Conservation (phyloP, 1,140 invertebrate species). For the Chelonus insularis region DNA sequence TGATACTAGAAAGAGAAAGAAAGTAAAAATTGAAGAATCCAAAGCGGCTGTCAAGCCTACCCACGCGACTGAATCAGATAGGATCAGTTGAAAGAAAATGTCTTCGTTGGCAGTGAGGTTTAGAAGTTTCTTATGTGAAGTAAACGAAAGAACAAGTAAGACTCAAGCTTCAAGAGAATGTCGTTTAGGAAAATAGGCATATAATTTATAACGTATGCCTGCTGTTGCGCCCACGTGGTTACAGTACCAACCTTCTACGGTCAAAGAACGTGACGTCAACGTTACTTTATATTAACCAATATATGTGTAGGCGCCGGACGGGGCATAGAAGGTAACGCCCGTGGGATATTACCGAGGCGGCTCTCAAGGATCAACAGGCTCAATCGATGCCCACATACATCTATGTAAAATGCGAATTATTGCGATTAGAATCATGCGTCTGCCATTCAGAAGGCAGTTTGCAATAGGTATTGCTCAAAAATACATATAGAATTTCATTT, state of each 20-base stretch:
- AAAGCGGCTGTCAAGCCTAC: conserved; percentile 7
- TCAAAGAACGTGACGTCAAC: conserved; percentile 45
- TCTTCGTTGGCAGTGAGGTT: conserved; percentile 3
- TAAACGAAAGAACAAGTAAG: background rate
- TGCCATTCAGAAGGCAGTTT: background rate
- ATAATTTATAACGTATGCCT: conserved; percentile 43
- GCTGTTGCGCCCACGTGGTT: conserved; percentile 42
- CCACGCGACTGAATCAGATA: conserved; percentile 15
- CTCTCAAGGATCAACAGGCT: conserved; percentile 29
- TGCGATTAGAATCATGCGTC: conserved; percentile 1
- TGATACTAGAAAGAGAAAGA: too few relatives aligned
- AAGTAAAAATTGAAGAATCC: conserved; percentile 18
- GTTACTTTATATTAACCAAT: conserved; percentile 46
- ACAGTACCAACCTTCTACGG: conserved; percentile 44
- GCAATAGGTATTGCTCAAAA: background rate
- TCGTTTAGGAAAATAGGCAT: conserved; percentile 36
- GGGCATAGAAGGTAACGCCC: conserved; percentile 46
- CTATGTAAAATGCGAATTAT: background rate
- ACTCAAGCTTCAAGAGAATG: conserved; percentile 7
- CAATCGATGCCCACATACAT: conserved; percentile 30
- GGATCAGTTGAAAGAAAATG: conserved; percentile 10
- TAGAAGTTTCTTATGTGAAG: background rate
- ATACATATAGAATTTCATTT: background rate
- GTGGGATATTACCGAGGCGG: conserved; percentile 42
- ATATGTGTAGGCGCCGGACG: conserved; percentile 41